These are phyloP conservation scores for Caloenas nicobarica DNA, from an alignment of 2,113 vertebrate species.

Conservation along the genomic window DNA sequence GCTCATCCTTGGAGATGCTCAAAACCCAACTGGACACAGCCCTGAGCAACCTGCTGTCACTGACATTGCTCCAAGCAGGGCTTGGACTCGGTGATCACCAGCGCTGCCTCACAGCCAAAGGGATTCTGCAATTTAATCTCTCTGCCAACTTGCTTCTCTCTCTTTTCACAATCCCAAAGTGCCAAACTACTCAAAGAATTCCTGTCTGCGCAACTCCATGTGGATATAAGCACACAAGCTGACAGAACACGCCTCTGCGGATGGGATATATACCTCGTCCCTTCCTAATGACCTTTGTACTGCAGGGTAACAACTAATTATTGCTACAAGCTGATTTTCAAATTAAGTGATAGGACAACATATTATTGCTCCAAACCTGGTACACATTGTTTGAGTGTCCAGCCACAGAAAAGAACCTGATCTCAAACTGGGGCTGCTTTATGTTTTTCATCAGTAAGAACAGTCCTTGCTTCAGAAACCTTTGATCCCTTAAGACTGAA, in stretches of 20 bases:
- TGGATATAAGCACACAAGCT: not conserved
- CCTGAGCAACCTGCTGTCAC: too few relatives aligned
- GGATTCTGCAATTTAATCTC: not conserved
- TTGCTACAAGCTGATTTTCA: not conserved
- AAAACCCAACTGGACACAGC: not conserved
- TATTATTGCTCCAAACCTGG: not conserved
- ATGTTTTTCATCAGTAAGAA: not conserved
- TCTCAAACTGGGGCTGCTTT: not conserved
- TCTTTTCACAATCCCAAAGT: not conserved
- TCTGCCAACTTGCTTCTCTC: not conserved
- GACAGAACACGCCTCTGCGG: not conserved
- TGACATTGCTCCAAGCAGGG: too few relatives aligned
- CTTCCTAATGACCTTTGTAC: not conserved
- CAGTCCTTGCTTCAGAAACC: not conserved
- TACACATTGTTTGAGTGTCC: not conserved
- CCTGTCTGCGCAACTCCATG: rapidly evolving
- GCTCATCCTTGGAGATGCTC: not conserved
- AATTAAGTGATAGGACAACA: not conserved
- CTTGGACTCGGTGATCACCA: too few relatives aligned
- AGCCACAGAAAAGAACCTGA: not conserved
- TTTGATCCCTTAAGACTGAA: not conserved
- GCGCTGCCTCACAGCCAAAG: not conserved
- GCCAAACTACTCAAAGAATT: not conserved
- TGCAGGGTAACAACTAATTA: not conserved
- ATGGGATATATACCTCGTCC: not conserved